These are phyloP conservation scores for Miichthys miiuy DNA, from an alignment of 2,797 vertebrate genomes.

Conservation along the genomic window DNA sequence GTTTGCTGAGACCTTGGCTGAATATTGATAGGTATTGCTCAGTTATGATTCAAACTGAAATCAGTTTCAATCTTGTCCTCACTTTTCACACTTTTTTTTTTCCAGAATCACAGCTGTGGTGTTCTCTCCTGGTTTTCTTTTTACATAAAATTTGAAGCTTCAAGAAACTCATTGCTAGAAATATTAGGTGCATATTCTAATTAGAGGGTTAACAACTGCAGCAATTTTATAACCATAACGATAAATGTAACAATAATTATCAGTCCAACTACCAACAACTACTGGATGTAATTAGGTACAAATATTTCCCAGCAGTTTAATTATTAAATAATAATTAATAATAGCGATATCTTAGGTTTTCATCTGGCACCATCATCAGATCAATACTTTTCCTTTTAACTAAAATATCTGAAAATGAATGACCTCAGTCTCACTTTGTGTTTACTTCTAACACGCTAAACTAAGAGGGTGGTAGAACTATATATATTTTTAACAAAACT, in stretches of 20 bases:
- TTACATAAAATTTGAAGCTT: neutral
- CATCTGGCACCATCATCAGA: too few species aligned
- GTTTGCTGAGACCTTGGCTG: slow-evolving; percentile 48
- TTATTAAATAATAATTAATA: too few species aligned
- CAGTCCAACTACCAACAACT: too few species aligned
- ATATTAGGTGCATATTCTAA: neutral
- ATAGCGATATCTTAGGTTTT: too few species aligned
- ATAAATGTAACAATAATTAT: neutral
- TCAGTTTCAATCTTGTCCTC: slow-evolving; percentile 29
- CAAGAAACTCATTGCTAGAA: neutral
- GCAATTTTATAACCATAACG: neutral
- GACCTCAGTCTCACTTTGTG: too few species aligned
- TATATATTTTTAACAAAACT: neutral
- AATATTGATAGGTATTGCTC: slow-evolving; percentile 36
- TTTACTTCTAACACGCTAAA: too few species aligned
- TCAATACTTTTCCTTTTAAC: too few species aligned
- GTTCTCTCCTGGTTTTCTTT: slow-evolving; percentile 25
- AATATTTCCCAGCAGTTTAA: too few species aligned
- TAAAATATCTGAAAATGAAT: too few species aligned
- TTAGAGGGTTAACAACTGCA: neutral
- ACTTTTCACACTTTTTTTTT: slow-evolving; percentile 5
- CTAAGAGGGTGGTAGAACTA: too few species aligned
- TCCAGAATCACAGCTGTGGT: neutral
- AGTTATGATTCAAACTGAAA: slow-evolving; percentile 45
- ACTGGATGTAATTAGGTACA: too few species aligned